These are phyloP conservation scores for Plagiodera versicolora DNA, from an alignment of 2,888 invertebrate genomes.

Conservation along the genomic window DNA sequence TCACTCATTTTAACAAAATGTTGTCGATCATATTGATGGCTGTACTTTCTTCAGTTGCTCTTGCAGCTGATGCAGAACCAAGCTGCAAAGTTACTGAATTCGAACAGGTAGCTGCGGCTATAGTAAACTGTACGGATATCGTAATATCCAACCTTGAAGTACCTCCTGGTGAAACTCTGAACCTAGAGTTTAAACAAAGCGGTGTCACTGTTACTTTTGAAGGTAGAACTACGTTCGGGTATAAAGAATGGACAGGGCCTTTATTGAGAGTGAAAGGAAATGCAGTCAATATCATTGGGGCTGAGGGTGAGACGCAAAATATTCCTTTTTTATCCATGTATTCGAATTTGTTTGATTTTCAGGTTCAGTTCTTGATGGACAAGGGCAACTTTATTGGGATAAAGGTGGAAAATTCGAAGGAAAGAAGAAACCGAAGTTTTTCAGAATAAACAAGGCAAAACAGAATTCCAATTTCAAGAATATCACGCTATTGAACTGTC, in stretches of 20 bases:
- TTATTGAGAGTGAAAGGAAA: constrained; percentile 9
- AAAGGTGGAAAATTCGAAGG: constrained; percentile 29
- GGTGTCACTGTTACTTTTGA: constrained; percentile 16
- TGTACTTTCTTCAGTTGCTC: neutral
- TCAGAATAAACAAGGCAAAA: constrained; percentile 30
- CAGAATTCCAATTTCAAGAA: constrained; percentile 26
- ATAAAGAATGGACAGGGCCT: constrained; percentile 17
- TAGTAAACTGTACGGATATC: constrained; percentile 11
- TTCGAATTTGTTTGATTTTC: neutral
- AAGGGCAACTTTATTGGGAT: constrained; percentile 35
- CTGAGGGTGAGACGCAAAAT: constrained; percentile 7
- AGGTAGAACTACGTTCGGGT: constrained; percentile 15
- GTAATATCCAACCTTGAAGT: constrained; percentile 10
- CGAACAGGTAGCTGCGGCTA: constrained; percentile 11
- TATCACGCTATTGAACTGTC: constrained; percentile 31
- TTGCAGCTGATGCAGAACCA: neutral
- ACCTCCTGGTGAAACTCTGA: constrained; percentile 16
- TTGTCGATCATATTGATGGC: neutral
- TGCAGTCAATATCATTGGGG: constrained; percentile 7
- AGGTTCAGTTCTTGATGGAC: constrained; percentile 30
- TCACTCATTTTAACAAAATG: neutral
- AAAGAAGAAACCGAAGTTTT: constrained; percentile 31
- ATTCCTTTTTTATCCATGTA: no score
- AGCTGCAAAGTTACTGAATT: constrained; percentile 12
- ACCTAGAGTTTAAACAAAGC: constrained; percentile 3